Evolutionary conservation across 1,140 invertebrate species (phyloP).

Genomic region (Heterodera carotae): DNA sequence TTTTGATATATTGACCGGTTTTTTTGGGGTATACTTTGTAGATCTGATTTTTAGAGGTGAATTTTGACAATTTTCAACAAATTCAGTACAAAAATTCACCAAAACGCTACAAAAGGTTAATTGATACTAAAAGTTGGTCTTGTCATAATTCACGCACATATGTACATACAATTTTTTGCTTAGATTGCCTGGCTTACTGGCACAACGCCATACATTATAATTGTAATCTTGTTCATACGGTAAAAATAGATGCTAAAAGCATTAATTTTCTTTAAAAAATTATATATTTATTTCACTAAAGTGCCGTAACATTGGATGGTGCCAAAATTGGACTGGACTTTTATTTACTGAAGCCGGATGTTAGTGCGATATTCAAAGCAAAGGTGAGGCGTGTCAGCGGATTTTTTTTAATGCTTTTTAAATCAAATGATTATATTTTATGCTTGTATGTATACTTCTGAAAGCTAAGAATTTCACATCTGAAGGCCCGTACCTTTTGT

Average conservation of each 20-base stretch:
- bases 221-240: constrained; percentile 47
- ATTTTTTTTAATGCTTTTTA: constrained; percentile 21
- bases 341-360: constrained; percentile 44
- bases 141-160: no score
- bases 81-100: no score
- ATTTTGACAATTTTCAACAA: no score
- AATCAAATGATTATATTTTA: no score
- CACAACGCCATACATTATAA: constrained; percentile 43
- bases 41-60: no score
- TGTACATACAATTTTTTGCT: not conserved
- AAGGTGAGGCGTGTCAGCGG: constrained; percentile 7
- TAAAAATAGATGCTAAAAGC: not conserved
- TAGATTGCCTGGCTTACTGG: constrained; percentile 35
- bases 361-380: constrained; percentile 37
- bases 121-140: no score
- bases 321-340: constrained; percentile 45
- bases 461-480: no score
- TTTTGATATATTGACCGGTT: no score
- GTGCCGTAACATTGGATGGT: constrained; percentile 41
- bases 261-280: not conserved
- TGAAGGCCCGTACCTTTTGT: no score
- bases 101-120: no score
- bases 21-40: no score
- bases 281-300: not conserved
- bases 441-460: no score